phyloP scores from a whole-genome alignment of 1,140 invertebrate genomes.

The Drosophila burlai region DNA sequence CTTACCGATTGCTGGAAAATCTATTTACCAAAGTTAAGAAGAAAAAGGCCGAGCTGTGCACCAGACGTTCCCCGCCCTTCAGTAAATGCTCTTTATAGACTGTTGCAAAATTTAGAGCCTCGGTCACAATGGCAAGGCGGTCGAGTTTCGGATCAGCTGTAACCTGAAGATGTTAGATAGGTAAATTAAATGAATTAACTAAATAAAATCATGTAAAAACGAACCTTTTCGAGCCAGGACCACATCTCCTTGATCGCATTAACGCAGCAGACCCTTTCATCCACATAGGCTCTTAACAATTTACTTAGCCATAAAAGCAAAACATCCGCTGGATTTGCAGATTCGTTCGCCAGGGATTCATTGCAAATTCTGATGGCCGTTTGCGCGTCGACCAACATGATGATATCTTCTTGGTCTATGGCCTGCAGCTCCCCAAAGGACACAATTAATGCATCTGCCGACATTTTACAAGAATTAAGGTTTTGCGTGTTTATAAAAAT shows the following conservation, averaged over 20 bases:
- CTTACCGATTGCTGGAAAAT: slow-evolving; percentile 22
- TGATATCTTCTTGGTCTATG: slow-evolving; percentile 44
- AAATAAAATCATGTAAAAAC: background rate
- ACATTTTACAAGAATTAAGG: background rate
- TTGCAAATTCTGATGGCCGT: slow-evolving; percentile 44
- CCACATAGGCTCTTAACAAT: slow-evolving; percentile 50
- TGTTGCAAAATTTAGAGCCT: slow-evolving; percentile 30
- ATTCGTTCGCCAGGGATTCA: slow-evolving; percentile 23
- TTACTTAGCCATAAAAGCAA: slow-evolving; percentile 61
- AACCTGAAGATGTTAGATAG: slow-evolving; percentile 9
- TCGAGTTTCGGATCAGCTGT: slow-evolving; percentile 8
- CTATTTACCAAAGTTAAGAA: slow-evolving; percentile 41
- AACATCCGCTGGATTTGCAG: slow-evolving; percentile 27
- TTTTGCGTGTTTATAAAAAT: slow-evolving; percentile 10
- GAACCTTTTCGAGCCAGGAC: slow-evolving; percentile 50
- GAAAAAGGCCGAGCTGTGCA: slow-evolving; percentile 38
- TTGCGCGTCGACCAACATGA: slow-evolving; percentile 31
- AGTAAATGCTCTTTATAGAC: slow-evolving; percentile 17
- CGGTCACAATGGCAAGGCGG: slow-evolving; percentile 5
- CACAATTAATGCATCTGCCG: background rate
- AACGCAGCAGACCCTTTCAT: slow-evolving; percentile 24
- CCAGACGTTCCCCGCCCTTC: slow-evolving; percentile 31
- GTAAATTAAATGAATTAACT: background rate
- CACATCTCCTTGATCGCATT: slow-evolving; percentile 33
- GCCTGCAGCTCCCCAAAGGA: slow-evolving; percentile 36